Base-by-base conservation (phyloP, 2,888 invertebrate species). In the Bugula neritina region DNA sequence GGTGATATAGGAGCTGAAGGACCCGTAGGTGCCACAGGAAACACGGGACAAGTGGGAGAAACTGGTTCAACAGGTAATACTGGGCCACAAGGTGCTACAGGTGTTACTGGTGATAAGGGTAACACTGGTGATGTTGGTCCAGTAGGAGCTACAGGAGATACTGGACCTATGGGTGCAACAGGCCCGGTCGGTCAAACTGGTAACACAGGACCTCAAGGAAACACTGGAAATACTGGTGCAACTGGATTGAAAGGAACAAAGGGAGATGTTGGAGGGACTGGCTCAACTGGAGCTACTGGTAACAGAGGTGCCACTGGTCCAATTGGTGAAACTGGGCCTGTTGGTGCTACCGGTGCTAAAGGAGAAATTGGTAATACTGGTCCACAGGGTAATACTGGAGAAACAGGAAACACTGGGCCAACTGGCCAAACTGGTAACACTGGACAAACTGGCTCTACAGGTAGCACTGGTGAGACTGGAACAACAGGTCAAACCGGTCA, bases 41-140 rank as follows among this genome's bases (percentile, higher is more conserved):
- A 74, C 23, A 23, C 72, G 54, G 74, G 74, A 52, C 71, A 71
- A 13, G 34, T 70, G 21, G 75, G 75, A 35, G 71, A 55, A 69
- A 17, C 73, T 69, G 75, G 75, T 72, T 69, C 71, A 34, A 34
- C 69, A 31, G 72, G 71, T 23, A 29, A 31, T 17, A 25, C 54
- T 23, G 73, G 72, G 27, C n/a, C 27, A 2, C 27, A 69, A 10
- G 72, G 71, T 10, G 29, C 57, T 25, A 58, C 17, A n/a, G 71
- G 71, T 58, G 2, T 21, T 1, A 35, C 35, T 27, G 71, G 71
- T 13, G 71, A 21, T 31, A 57, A 21, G 21, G 71, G 71, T 31
- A n/a, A 34, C 31, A 54, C 57, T 13, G 71, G 71, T n/a, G 31
- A 35, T 23, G 13, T n/a, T n/a, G 71, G 71, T 23, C 27, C 69